Evolutionary conservation across 2,888 invertebrate species (phyloP), one percentile per base, ranked within the genome.

Genomic region (Lottia scabra): DNA sequence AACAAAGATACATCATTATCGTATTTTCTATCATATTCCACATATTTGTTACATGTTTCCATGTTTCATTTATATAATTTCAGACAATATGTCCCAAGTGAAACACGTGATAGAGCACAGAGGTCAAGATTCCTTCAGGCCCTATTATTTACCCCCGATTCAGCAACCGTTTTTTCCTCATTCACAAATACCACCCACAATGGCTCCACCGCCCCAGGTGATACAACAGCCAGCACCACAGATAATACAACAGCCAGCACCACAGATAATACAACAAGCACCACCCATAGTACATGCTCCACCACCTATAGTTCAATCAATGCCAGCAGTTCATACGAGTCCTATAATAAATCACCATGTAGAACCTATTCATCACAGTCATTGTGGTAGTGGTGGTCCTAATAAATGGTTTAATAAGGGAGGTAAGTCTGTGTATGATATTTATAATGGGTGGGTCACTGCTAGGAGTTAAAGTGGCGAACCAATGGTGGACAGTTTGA

Each of bases 21-120:
- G n/a, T n/a, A n/a, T n/a, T 38, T 38, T 38, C 8, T 38, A 6
- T 5, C 8, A 5, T 38, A 1, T 38, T 8, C 10, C 38, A 38
- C 10, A 6, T 38, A 38, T 6, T 38, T 38, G 38, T 8, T 8
- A 38, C 10, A 38, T 38, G n/a, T 38, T 38, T 38, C 38, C 1
- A 38, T 38, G 30, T 30, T 30, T 4, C 30, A 30, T 56, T 56
- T 5, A 19, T 19, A 8, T 56, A 6, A 56, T 56, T 56, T 23
- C 56, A 56, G 56, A 56, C 56, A 84, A 83, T 71, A 80, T 82
- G 77, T 76, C 83, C 70, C 81, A 83, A 73, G 80, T 83, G 72
- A 85, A 81, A 74, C 84, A 85, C 75, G 78, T 83, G 30, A 83
- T 85, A 66, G 82, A 83, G 74, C 85, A 85, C 75, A 77, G 67